Evolutionary conservation across 1,140 invertebrate genomes (phyloP).

Genomic region (Drosophila obscura): DNA sequence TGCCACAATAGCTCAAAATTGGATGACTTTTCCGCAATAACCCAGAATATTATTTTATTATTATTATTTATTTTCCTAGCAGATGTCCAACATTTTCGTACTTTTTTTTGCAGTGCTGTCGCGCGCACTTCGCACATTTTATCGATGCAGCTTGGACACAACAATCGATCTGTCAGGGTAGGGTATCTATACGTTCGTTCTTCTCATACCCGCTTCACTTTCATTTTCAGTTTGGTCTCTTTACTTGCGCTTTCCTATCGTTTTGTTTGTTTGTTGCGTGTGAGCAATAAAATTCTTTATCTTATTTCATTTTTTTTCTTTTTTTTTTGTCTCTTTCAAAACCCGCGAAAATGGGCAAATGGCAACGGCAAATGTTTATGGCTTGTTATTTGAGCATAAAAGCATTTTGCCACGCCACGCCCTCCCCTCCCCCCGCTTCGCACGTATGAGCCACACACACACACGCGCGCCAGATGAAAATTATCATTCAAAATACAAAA

Average conservation of each 20-base stretch:
- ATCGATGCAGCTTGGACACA: too few relatives aligned
- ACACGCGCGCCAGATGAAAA: constrained; percentile 7
- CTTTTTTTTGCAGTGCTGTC: not conserved
- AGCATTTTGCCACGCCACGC: constrained; percentile 54
- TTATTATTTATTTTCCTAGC: too few relatives aligned
- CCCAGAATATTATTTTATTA: too few relatives aligned
- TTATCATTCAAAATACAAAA: constrained; percentile 74
- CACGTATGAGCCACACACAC: constrained; percentile 7
- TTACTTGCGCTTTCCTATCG: not conserved
- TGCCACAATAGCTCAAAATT: too few relatives aligned
- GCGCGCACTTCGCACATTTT: too few relatives aligned
- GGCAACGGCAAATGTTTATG: constrained; percentile 69
- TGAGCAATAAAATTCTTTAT: constrained; percentile 79
- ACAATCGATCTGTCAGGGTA: too few relatives aligned
- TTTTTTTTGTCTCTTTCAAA: constrained; percentile 30
- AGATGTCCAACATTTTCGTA: too few relatives aligned
- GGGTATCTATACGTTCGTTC: too few relatives aligned
- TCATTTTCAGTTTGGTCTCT: constrained; percentile 12
- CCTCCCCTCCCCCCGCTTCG: not conserved
- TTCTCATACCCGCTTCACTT: not conserved
- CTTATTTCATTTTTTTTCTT: constrained; percentile 73
- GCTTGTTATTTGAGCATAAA: constrained; percentile 80
- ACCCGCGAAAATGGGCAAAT: constrained; percentile 68
- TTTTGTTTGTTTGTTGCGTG: constrained; percentile 28
- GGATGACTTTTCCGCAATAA: too few relatives aligned